A percentile compares a stretch with the other conserved stretches of the same genome.
These are phyloP conservation scores for Hemibagrus guttatus DNA, from an alignment of 2,797 vertebrate species.

Conservation along the genomic window DNA sequence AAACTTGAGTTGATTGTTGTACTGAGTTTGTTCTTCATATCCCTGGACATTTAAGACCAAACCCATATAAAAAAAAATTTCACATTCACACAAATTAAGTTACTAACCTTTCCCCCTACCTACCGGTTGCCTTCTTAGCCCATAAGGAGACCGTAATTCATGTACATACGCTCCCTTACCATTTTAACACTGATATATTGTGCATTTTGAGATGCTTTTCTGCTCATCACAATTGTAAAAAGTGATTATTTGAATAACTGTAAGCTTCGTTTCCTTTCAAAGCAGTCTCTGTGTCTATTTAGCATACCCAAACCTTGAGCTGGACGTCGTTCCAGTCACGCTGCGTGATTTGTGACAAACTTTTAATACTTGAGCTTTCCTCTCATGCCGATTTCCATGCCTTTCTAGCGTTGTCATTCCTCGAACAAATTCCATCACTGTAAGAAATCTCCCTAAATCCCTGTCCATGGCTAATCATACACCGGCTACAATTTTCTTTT, in stretches of 20 bases:
- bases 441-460: slow-evolving; percentile 8
- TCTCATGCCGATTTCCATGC: background rate
- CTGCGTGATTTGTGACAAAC: background rate
- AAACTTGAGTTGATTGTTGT: background rate
- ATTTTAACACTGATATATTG: background rate
- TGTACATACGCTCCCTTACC: background rate
- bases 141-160: background rate
- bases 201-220: background rate
- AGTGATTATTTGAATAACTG: background rate
- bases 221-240: background rate
- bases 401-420: background rate
- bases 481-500: slow-evolving; percentile 14
- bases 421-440: slow-evolving; percentile 2
- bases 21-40: background rate
- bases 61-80: too few relatives aligned
- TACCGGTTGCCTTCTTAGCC: background rate
- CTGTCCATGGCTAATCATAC: slow-evolving; percentile 17
- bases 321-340: background rate
- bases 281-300: background rate
- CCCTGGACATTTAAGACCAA: background rate
- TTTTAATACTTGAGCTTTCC: background rate
- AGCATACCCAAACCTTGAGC: background rate
- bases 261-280: background rate
- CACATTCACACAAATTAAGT: background rate
- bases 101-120: background rate